Conservation (phyloP, 2,888 invertebrate species). For the Cancer borealis region DNA sequence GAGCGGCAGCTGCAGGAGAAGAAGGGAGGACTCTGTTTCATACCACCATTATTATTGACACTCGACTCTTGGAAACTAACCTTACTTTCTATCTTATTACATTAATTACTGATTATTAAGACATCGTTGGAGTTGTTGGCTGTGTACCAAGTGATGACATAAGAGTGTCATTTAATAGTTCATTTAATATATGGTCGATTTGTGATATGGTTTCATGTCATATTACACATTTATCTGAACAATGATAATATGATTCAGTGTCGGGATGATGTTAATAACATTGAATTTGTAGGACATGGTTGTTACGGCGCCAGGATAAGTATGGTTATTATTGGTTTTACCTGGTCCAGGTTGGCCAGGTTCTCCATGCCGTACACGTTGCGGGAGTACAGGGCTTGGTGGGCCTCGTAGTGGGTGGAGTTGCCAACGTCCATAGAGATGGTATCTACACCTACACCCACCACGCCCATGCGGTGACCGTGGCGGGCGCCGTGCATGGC, state of each 20-base stretch:
- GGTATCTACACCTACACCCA: slow-evolving; percentile 73
- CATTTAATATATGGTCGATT: background rate
- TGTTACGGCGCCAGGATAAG: background rate
- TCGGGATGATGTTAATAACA: background rate
- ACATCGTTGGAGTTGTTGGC: background rate
- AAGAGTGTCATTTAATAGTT: background rate
- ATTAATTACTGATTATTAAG: background rate
- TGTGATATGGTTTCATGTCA: background rate
- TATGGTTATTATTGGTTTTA: background rate
- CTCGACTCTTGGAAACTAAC: no score
- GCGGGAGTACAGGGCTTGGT: slow-evolving; percentile 59
- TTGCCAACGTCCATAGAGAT: slow-evolving; percentile 73
- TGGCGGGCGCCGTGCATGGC: slow-evolving; percentile 56
- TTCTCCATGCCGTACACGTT: slow-evolving; percentile 74
- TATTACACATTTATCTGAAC: background rate
- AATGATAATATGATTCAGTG: background rate
- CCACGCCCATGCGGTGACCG: slow-evolving; percentile 56
- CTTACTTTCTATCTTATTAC: background rate
- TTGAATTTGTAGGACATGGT: background rate
- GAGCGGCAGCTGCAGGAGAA: slow-evolving; percentile 17
- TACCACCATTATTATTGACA: background rate
- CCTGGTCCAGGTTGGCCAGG: slow-evolving; percentile 73
- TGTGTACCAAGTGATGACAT: background rate
- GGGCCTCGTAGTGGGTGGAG: slow-evolving; percentile 63
- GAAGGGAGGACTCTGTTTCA: background rate